Conservation (phyloP, 2,797 vertebrate species). For the Telmatherina bonti region DNA sequence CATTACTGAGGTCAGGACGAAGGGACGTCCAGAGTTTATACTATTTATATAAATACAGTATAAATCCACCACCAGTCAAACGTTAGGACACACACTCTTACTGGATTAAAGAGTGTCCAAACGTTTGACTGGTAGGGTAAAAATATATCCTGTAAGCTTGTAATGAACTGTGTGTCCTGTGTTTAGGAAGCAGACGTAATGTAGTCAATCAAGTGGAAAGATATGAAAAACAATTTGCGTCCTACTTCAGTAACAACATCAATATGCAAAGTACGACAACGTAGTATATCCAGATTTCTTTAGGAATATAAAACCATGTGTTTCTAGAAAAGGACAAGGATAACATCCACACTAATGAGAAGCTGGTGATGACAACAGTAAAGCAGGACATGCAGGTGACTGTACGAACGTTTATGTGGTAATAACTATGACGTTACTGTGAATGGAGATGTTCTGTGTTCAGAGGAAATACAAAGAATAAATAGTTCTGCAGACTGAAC, state of each 20-base stretch:
- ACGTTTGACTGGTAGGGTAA: no score
- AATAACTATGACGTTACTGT: constrained; percentile 1
- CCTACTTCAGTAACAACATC: not conserved
- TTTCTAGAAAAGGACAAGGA: not conserved
- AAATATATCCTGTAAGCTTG: not conserved
- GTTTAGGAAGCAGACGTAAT: not conserved
- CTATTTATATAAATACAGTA: no score
- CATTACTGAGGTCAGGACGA: no score
- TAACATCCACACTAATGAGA: not conserved
- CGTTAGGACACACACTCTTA: no score
- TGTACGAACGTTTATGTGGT: constrained; percentile 24
- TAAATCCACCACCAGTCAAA: no score
- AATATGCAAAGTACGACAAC: not conserved
- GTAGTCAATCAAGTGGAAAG: not conserved
- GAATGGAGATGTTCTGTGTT: constrained; percentile 31
- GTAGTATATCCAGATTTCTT: not conserved
- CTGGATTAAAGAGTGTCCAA: no score
- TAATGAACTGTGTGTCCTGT: not conserved
- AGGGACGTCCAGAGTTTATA: no score
- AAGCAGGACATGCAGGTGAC: constrained; percentile 5
- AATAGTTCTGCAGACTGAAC: constrained; percentile 39
- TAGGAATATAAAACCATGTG: not conserved
- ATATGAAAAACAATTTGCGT: not conserved
- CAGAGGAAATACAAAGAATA: constrained; percentile 23
- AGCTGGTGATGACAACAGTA: constrained; percentile 12